Conservation (phyloP, 2,888 invertebrate species). For the Strigamia maritima region DNA sequence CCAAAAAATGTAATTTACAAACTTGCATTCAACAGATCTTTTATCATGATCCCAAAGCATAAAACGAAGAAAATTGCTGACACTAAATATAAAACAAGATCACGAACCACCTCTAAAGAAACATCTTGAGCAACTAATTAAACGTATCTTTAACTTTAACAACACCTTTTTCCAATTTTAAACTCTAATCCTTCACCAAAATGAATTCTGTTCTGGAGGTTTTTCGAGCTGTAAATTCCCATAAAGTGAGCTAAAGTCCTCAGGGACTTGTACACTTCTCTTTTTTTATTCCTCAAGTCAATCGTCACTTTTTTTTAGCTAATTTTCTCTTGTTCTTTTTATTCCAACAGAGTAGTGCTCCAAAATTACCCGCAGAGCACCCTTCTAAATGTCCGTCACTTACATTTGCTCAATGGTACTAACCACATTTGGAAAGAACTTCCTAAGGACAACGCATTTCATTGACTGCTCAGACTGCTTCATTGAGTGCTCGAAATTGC, state of each 20-base stretch:
- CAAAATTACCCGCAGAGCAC: slow-evolving; percentile 14
- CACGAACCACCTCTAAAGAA: background rate
- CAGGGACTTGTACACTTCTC: background rate
- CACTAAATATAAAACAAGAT: background rate
- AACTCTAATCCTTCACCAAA: background rate
- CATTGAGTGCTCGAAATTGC: background rate
- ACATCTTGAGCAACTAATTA: background rate
- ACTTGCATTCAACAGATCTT: background rate
- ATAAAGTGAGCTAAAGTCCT: background rate
- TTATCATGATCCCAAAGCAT: background rate
- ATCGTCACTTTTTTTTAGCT: background rate
- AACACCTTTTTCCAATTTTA: background rate
- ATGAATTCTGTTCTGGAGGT: background rate
- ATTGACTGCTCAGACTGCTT: background rate
- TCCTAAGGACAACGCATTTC: background rate
- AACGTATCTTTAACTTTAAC: background rate
- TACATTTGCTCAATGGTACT: slow-evolving; percentile 8
- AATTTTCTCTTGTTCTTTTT: slow-evolving; percentile 26
- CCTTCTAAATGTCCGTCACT: slow-evolving; percentile 20
- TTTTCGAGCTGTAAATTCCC: background rate
- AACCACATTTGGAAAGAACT: slow-evolving; percentile 3
- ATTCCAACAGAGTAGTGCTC: slow-evolving; percentile 12
- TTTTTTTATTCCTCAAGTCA: background rate
- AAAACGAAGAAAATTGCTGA: background rate
- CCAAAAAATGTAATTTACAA: background rate